These are phyloP conservation scores for Vireo griseus DNA, from an alignment of 2,797 vertebrate species.

Conservation along the genomic window DNA sequence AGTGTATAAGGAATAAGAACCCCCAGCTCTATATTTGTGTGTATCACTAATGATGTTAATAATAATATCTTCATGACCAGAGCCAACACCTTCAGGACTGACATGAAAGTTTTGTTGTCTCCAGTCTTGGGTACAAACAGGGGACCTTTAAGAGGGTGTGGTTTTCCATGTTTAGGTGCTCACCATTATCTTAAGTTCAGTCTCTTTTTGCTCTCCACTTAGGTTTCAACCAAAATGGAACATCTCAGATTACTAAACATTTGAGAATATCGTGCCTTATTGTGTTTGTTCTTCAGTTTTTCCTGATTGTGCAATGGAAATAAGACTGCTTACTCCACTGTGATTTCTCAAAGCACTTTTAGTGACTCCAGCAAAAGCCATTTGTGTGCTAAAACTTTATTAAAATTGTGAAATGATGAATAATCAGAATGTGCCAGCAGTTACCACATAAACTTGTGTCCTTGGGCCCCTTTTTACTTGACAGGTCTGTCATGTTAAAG, in stretches of 20 bases:
- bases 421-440: not conserved
- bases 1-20: not conserved
- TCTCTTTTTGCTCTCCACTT: not conserved
- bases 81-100: not conserved
- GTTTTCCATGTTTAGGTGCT: not conserved
- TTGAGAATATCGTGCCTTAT: not conserved
- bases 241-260: not conserved
- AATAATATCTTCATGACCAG: not conserved
- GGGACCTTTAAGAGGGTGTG: not conserved
- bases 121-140: not conserved
- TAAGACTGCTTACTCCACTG: not conserved
- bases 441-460: not conserved
- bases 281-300: not conserved
- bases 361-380: not conserved
- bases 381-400: conserved; percentile 1
- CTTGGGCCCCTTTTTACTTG: not conserved
- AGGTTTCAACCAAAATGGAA: not conserved
- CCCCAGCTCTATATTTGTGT: accelerated
- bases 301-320: conserved; percentile 36
- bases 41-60: not conserved
- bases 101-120: not conserved
- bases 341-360: conserved; percentile 30
- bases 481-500: not conserved
- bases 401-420: conserved; percentile 26
- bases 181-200: not conserved